These are phyloP conservation scores for Pristionchus japonicus DNA, from an alignment of 2,888 invertebrate genomes.

Conservation along the genomic window DNA sequence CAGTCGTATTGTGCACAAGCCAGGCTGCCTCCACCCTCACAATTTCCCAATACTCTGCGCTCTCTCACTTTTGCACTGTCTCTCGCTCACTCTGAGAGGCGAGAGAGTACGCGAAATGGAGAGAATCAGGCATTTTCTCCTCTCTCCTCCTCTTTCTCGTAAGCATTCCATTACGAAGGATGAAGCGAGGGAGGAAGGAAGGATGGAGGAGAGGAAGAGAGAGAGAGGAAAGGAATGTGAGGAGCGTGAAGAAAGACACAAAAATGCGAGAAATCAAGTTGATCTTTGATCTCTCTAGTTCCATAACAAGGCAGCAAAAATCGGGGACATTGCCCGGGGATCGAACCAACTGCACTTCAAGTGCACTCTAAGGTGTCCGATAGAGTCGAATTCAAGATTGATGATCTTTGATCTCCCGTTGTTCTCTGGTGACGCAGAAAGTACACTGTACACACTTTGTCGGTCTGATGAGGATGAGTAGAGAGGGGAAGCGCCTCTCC, in stretches of 20 bases:
- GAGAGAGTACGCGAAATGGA: neutral
- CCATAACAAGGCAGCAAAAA: too few species aligned
- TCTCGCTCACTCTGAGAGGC: neutral
- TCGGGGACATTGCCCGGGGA: too few species aligned
- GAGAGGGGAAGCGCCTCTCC: neutral
- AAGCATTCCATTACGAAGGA: constrained; percentile 30
- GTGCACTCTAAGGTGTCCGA: neutral
- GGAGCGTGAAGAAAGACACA: neutral
- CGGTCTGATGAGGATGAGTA: neutral
- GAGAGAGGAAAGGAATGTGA: neutral
- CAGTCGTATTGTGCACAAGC: constrained; percentile 12
- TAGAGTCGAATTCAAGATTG: neutral
- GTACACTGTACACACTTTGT: constrained; percentile 10
- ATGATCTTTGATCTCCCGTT: constrained; percentile 1
- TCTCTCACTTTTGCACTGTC: neutral
- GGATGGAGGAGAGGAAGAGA: neutral
- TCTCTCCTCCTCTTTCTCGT: neutral
- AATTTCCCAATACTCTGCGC: neutral
- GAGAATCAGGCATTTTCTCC: neutral
- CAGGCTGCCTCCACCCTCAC: constrained; percentile 21
- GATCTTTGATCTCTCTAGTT: neutral
- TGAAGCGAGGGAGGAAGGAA: neutral
- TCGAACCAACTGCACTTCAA: neutral
- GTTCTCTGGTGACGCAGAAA: neutral
- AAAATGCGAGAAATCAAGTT: neutral